These are phyloP conservation scores for Martes martes DNA, from an alignment of 2,113 vertebrate species.

Conservation along the genomic window DNA sequence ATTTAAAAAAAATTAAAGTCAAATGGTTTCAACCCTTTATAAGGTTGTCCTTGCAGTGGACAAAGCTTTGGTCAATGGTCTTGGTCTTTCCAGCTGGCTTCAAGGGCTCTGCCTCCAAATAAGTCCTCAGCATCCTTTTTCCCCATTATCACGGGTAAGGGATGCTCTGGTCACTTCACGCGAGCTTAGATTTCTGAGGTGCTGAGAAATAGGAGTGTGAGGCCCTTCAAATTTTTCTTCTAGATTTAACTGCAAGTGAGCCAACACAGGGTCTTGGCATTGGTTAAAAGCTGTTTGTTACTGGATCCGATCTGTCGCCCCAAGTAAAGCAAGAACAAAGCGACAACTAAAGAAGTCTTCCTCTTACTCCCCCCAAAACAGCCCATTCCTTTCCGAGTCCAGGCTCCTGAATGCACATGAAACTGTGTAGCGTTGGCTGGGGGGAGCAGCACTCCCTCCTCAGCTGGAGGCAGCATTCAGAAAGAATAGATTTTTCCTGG, in stretches of 20 bases:
- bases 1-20: slow-evolving; percentile 37
- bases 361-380: neutral
- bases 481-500: slow-evolving; percentile 23
- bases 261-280: neutral
- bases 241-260: slow-evolving; percentile 25
- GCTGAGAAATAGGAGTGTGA: neutral
- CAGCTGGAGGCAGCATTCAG: slow-evolving; percentile 32
- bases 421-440: neutral
- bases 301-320: neutral
- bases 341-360: neutral
- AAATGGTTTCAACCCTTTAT: neutral
- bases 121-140: neutral
- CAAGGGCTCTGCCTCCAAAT: neutral
- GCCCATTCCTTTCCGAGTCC: neutral
- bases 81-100: neutral
- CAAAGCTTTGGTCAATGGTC: slow-evolving; percentile 14
- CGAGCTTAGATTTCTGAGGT: slow-evolving; percentile 38
- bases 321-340: slow-evolving; percentile 49
- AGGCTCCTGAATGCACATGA: neutral
- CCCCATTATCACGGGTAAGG: neutral
- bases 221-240: neutral
- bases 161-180: slow-evolving; percentile 30
- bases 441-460: neutral
- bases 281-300: slow-evolving; percentile 14
- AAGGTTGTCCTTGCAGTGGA: slow-evolving; percentile 11